Conservation (phyloP, 2,113 vertebrate genomes). For the Ceratotherium simum region DNA sequence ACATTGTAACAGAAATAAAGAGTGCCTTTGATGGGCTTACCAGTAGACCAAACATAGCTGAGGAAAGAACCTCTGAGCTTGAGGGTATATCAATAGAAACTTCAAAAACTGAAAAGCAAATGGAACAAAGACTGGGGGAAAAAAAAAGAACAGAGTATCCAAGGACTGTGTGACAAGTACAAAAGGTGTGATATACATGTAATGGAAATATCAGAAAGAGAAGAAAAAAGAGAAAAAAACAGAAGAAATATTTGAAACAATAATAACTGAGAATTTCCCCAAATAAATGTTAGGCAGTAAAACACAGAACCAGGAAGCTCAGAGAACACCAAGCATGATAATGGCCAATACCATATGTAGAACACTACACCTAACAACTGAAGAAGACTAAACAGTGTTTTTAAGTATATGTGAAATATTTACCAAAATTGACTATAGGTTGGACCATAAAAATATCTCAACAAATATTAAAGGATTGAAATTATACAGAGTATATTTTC, state of each 20-base stretch:
- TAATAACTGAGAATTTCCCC: neutral
- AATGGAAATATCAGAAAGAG: neutral
- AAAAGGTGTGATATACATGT: neutral
- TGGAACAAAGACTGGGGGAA: neutral
- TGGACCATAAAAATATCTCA: neutral
- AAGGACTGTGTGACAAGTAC: neutral
- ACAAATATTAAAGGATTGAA: neutral
- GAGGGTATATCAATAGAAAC: neutral
- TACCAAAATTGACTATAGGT: neutral
- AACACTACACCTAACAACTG: neutral
- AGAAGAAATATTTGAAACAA: constrained; percentile 3
- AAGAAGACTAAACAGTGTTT: neutral
- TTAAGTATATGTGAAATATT: neutral
- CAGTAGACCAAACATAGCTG: neutral
- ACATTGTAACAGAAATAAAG: neutral
- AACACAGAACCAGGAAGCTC: neutral
- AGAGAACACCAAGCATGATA: neutral
- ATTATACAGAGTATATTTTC: neutral
- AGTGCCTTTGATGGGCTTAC: neutral
- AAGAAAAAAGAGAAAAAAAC: neutral
- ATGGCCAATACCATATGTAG: neutral
- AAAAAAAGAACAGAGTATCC: neutral
- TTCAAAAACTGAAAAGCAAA: neutral
- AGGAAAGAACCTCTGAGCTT: neutral
- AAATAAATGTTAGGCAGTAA: neutral